A percentile compares a stretch with the other conserved stretches of the same genome.
Conservation (phyloP, 2,797 vertebrate species). For the Microchirus variegatus region DNA sequence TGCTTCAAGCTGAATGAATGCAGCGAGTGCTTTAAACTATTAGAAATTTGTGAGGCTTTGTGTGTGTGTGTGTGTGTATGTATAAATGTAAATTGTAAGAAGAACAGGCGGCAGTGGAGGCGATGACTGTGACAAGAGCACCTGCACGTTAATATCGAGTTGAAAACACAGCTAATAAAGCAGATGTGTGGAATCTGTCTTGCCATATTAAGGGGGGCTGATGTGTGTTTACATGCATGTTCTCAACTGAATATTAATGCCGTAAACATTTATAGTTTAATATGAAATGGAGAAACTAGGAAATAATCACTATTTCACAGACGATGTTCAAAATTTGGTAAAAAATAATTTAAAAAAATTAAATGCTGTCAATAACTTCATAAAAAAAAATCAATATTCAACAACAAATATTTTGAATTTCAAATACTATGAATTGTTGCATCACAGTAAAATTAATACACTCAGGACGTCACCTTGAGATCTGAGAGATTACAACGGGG, state of each 20-base stretch:
- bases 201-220: constrained; percentile 10
- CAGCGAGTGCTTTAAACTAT: constrained; percentile 74
- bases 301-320: no score
- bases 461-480: no score
- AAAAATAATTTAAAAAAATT: no score
- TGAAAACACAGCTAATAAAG: constrained; percentile 42
- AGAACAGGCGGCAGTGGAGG: constrained; percentile 22
- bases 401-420: no score
- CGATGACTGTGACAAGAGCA: constrained; percentile 42
- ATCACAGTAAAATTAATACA: no score
- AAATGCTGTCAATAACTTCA: no score
- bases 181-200: constrained; percentile 39
- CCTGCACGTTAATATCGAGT: constrained; percentile 55
- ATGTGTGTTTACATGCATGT: constrained; percentile 46
- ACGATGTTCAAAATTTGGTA: no score
- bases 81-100: constrained; percentile 60
- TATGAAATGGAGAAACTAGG: no score
- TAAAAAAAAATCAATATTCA: no score
- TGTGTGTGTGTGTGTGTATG: constrained; percentile 39
- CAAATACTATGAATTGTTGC: no score
- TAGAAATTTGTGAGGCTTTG: constrained; percentile 71
- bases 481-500: no score
- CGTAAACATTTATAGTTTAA: constrained; percentile 16
- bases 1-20: constrained; percentile 71
- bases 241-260: constrained; percentile 29